Evolutionary conservation across 2,113 vertebrate genomes (phyloP).

Genomic region (Ciconia maguari): DNA sequence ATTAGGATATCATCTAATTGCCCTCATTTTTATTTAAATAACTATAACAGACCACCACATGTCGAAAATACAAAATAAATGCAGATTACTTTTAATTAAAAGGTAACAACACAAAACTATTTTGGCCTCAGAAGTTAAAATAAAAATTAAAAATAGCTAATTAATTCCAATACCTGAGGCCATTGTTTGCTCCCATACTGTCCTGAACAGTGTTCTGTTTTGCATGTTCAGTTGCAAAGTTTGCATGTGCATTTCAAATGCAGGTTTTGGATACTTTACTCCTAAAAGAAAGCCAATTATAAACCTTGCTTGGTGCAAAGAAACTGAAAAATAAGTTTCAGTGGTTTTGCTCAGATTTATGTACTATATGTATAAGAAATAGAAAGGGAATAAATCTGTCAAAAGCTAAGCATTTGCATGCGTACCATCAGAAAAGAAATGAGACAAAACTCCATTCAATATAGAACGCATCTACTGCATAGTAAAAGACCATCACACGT

Average conservation of each 20-base stretch:
- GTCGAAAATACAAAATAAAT: neutral
- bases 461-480: neutral
- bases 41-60: neutral
- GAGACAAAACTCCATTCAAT: neutral
- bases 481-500: neutral
- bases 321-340: neutral
- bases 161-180: neutral
- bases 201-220: neutral
- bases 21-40: neutral
- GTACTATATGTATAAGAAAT: neutral
- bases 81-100: neutral
- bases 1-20: neutral
- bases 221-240: neutral
- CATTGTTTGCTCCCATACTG: neutral
- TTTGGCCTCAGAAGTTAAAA: neutral
- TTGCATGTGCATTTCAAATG: neutral
- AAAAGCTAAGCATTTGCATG: neutral
- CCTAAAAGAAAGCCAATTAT: neutral
- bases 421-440: neutral
- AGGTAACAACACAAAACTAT: neutral
- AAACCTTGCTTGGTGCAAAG: neutral
- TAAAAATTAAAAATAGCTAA: neutral
- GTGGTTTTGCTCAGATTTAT: neutral
- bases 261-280: neutral
- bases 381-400: neutral